Evolutionary conservation across 2,888 invertebrate genomes (phyloP), one percentile per base, ranked within the genome.

Genomic region (Candidula unifasciata): DNA sequence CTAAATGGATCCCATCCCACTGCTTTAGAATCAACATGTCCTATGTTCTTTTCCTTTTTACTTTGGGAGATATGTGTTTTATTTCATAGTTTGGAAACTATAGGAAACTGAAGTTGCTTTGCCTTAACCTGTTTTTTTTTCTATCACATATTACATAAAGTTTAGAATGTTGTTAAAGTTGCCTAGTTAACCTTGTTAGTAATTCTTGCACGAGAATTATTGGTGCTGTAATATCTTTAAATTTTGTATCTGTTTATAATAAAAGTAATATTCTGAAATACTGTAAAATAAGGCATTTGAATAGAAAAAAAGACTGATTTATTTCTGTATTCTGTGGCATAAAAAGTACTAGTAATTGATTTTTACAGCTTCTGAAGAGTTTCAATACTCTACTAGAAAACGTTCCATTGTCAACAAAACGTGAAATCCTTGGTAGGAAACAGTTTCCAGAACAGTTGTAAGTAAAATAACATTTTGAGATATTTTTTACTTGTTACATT

Each of bases 371-470:
- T 60, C 77, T 91, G 54, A 90, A 89, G 80, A 87, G 89, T 37
- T 78, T 89, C 21, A 91, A 91, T 81, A 86, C 88, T 79, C 79
- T 91, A 37, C 85, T 91, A 57, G 90, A 91, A 83, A 88, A 89
- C 71, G 88, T 90, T 78, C 85, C 89, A 74, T 83, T 86, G 68
- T 52, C 73, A 64, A 83, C 85, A 18, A 90, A 90, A 76, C 88
- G 89, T 83, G 73, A 71, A 2, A 81, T 90, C 16, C 44, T 91
- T 74, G 76, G 84, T 35, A 85, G 71, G 3, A 27, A 68, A n/a
- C 71, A 54, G 5, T 85, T 87, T 85, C 71, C 76, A 30, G 71
- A 86, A 27, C 89, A 85, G 86, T 66, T 91, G 91, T 91, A 87
- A 89, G 89, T 87, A 27, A 5, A 79, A 13, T 10, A 44, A n/a